Base-by-base conservation (phyloP, 1,140 invertebrate genomes). In the Cylas formicarius region DNA sequence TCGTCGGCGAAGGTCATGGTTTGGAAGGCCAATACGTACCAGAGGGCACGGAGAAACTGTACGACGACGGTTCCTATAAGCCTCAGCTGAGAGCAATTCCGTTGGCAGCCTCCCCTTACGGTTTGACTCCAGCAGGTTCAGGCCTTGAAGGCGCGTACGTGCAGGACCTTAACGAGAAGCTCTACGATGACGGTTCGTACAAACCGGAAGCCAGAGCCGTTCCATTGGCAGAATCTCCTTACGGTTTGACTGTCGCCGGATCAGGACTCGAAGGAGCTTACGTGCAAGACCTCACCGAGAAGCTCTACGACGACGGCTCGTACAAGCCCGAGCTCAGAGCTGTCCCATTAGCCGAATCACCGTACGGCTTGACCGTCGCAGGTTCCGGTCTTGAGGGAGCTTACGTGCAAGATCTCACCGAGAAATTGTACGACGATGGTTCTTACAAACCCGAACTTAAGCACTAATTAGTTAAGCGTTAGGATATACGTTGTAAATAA, bases 181-280 rank as follows among this genome's bases (percentile, higher is more conserved):
- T 63, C n/a, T 60, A 57, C 46, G 61, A 63, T 43, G 58, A 63
- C 37, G 61, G 61, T 29, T 58, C 58, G 8, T 63, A 63, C 53
- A 58, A 52, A 43, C 51, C 54, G 17, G 48, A 55, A 53, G 21
- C 52, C n/a, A 18, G 28, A 23, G 44, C 55, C 23, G 21, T 57
- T n/a, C 54, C 54, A 20, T 46, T 59, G 52, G 50, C 49, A 19
- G 31, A 50, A 16, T 52, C 48, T 28, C 57, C 57, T 5, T 57
- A 55, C 27, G 57, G 57, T 20, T 33, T 59, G 24, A 52, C 52
- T 11, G 50, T 53, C 32, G 40, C 57, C 18, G 57, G 57, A 26
- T 59, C 57, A 29, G 57, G 55, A 26, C 41, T 56, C 21, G 57
- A 60, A 52, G 57, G 57, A 19, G 44, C 47, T 17, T 60, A 60